These are phyloP conservation scores for Archips crataeganus DNA, from an alignment of 2,888 invertebrate genomes.

Conservation along the genomic window DNA sequence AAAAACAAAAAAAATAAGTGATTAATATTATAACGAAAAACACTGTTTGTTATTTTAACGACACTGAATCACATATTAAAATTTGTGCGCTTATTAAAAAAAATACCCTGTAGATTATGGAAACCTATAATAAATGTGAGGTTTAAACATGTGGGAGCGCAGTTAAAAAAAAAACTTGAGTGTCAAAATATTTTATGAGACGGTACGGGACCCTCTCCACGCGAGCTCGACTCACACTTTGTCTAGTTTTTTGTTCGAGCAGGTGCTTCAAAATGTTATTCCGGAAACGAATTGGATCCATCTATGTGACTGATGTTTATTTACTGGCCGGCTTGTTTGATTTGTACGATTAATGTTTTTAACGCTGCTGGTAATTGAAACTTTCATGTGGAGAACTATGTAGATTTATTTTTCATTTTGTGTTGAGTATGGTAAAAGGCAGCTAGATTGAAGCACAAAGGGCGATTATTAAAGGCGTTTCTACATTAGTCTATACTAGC, in stretches of 20 bases:
- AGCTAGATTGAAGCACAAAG: neutral
- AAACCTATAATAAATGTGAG: too few relatives aligned
- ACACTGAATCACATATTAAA: too few relatives aligned
- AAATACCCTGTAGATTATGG: too few relatives aligned
- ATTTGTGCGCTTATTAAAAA: too few relatives aligned
- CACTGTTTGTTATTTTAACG: too few relatives aligned
- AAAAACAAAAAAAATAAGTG: too few relatives aligned
- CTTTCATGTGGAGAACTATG: slow-evolving; percentile 29
- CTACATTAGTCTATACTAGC: neutral
- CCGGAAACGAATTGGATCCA: slow-evolving; percentile 41
- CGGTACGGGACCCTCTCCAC: too few relatives aligned
- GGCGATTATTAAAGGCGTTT: neutral
- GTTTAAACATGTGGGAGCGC: too few relatives aligned
- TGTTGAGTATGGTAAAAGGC: neutral
- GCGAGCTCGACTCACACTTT: too few relatives aligned
- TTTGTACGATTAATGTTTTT: slow-evolving; percentile 42
- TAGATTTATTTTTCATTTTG: neutral
- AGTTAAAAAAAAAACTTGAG: too few relatives aligned
- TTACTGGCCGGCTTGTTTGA: slow-evolving; percentile 36
- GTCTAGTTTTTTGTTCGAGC: neutral
- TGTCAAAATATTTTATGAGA: too few relatives aligned
- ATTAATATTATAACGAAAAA: too few relatives aligned
- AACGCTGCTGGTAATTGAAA: slow-evolving; percentile 30
- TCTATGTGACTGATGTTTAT: slow-evolving; percentile 40
- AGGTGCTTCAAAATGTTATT: slow-evolving; percentile 19